Evolutionary conservation across 2,113 vertebrate genomes (phyloP), one percentile per base, ranked within the genome.

Genomic region (Megaptera novaeangliae): DNA sequence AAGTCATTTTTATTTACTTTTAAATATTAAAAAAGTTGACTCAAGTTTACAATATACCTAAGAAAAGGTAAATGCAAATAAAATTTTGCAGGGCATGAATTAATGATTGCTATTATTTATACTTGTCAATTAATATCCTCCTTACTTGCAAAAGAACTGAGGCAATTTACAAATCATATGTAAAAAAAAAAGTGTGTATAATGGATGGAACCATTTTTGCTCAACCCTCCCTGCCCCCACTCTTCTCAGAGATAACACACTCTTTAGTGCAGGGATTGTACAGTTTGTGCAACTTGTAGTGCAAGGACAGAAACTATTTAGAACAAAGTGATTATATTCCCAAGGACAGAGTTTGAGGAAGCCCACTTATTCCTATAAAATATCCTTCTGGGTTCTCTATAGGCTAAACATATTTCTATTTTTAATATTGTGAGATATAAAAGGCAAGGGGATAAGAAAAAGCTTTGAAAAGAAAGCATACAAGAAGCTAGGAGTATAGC

Each of bases 11-110:
- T 63, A 57, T 49, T 87, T 87, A 64, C 20, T 78, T 77, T 82
- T 61, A 39, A 77, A 90, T 88, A 88, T 41, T 61, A 5, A 46
- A 71, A 75, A 39, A 27, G 12, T 21, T 18, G 61, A 84, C n/a
- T 92, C 36, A 69, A 29, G 14, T 55, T 88, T 46, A 85, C 5
- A 64, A 29, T 31, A 77, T 44, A 39, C 2, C 41, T 27, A 59
- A 86, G 72, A 80, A 96, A 89, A 78, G 5, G 34, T 44, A 46
- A 63, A 39, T 49, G 23, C 46, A 74, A 84, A 89, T 71, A 12
- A 1, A 64, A 52, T 74, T 81, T 68, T 15, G 39, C 21, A 93
- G 23, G 92, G 3, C 4, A 96, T 75, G 25, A 69, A 74, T 52
- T 41, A 15, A 39, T 69, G 25, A 6, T 77, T 66, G 0, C 44